These are phyloP conservation scores for Mormyrus iriodes DNA, from an alignment of 2,113 vertebrate species.

Conservation along the genomic window DNA sequence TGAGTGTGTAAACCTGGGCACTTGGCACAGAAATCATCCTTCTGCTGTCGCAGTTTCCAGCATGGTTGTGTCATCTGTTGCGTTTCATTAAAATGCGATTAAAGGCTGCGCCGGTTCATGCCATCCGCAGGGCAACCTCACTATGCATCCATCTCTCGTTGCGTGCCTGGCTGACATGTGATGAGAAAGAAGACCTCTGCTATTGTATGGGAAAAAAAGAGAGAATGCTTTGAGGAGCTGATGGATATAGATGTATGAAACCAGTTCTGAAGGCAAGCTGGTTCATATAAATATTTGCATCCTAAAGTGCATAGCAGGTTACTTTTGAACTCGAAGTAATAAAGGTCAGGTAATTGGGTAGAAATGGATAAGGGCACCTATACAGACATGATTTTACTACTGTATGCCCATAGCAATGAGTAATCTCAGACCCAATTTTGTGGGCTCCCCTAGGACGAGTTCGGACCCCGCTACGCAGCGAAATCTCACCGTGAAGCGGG, in stretches of 20 bases:
- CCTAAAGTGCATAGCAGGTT: background rate
- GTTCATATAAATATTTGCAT: background rate
- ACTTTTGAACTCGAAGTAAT: background rate
- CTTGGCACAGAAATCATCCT: background rate
- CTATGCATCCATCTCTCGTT: background rate
- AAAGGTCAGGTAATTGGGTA: background rate
- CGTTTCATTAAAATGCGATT: constrained; percentile 16
- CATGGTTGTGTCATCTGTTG: background rate
- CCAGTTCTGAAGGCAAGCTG: background rate
- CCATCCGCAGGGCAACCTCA: background rate
- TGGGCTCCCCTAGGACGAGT: background rate
- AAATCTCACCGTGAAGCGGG: constrained; percentile 61
- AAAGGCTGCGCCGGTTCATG: too few species aligned
- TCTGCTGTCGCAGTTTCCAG: background rate
- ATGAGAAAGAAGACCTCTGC: background rate
- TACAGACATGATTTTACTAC: background rate
- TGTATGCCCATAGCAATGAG: background rate
- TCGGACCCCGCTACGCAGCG: constrained; percentile 57
- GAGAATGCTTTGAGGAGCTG: background rate
- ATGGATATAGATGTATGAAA: background rate
- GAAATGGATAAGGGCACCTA: background rate
- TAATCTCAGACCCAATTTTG: background rate
- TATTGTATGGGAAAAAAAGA: background rate
- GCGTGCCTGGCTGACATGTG: background rate
- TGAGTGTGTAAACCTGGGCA: background rate